Base-by-base conservation (phyloP, 2,113 vertebrate species). In the Equus przewalskii region DNA sequence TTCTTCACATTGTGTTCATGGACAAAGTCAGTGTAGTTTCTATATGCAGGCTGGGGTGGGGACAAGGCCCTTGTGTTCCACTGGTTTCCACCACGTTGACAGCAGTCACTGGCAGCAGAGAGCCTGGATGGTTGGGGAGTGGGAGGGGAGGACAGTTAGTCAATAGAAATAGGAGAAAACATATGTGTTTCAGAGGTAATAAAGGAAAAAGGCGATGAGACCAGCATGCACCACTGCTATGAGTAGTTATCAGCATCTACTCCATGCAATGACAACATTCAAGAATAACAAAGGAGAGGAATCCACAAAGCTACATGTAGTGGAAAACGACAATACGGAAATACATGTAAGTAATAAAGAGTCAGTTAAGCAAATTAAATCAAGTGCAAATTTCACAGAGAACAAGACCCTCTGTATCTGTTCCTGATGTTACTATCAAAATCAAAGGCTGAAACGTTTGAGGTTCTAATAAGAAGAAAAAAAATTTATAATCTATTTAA, bases 141-240 rank as follows among this genome's bases (percentile, higher is more conserved):
- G 98, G 98, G 98, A 98, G 98, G 97, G 98, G 98, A 98, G 97
- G 76, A 99, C 36, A 99, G 97, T 99, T 98, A 99, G 98, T 99
- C 72, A 92, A 72, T 0, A 91, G 96, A 87, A 97, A 98, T 0
- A 62, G 96, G 65, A 72, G 64, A 82, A 87, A 80, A 65, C 19
- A 24, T 72, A 81, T 76, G 94, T 1, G 97, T 97, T 54, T 54
- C 89, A 93, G 96, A 95, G 92, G 78, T 86, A 58, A 89, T 41
- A 54, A 95, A 36, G 14, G 1, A 76, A 83, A 88, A 93, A 94
- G 41, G 0, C 0, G 83, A 78, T 24, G 76, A 0, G 1, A 92
- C 69, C 30, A 54, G 60, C 96, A 93, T 96, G 97, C 97, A 94
- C 7, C 24, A 69, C 28, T 64, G 75, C 72, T 62, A 62, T n/a